phyloP scores from a whole-genome alignment of 1,140 invertebrate genomes.

The Hesperophylax magnus region DNA sequence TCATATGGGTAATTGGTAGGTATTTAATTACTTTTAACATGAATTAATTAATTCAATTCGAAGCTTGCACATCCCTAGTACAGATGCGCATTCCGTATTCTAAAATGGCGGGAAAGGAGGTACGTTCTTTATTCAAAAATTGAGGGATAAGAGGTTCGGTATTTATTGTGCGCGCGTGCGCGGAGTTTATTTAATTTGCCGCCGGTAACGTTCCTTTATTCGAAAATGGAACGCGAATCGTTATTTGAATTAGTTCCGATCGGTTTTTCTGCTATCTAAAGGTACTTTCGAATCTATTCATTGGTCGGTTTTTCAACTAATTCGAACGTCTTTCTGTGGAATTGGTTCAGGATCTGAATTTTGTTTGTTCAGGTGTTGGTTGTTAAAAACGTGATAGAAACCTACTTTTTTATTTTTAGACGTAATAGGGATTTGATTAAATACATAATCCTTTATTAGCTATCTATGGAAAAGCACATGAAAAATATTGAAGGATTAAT shows the following conservation, averaged over 20 bases:
- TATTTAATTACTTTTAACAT: too few relatives aligned
- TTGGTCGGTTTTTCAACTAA: slow-evolving; percentile 35
- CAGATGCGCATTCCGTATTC: slow-evolving; percentile 32
- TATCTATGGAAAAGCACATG: too few relatives aligned
- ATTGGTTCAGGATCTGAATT: too few relatives aligned
- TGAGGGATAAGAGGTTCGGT: slow-evolving; percentile 33
- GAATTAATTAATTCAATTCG: neutral
- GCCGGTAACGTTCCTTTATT: slow-evolving; percentile 40
- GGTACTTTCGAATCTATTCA: neutral
- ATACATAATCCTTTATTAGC: too few relatives aligned
- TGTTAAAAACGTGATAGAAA: neutral
- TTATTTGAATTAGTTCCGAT: slow-evolving; percentile 45
- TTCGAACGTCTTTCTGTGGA: neutral
- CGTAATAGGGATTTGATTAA: too few relatives aligned
- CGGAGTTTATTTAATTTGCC: slow-evolving; percentile 46
- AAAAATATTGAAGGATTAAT: too few relatives aligned
- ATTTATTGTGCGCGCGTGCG: slow-evolving; percentile 46
- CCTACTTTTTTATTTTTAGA: neutral
- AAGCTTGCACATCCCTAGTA: slow-evolving; percentile 8
- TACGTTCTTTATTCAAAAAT: slow-evolving; percentile 44
- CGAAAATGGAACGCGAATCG: slow-evolving; percentile 41
- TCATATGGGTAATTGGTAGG: too few relatives aligned
- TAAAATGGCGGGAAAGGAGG: slow-evolving; percentile 35
- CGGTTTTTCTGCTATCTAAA: slow-evolving; percentile 23
- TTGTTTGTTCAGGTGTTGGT: slow-evolving; percentile 15